Evolutionary conservation across 2,888 invertebrate species (phyloP), one percentile per base, ranked within the genome.

Genomic region (Drosophila macrospina): DNA sequence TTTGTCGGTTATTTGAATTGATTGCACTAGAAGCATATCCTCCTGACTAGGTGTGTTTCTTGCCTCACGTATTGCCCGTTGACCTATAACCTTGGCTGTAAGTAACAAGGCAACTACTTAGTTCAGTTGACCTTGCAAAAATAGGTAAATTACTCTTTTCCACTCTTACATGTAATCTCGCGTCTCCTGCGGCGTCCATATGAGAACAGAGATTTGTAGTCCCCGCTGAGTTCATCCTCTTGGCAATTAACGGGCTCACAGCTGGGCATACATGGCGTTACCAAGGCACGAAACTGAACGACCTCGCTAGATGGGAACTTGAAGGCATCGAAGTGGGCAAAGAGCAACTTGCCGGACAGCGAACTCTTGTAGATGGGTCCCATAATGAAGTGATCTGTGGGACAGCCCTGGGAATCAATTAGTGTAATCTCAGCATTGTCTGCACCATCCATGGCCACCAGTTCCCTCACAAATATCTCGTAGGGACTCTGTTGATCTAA

Each of bases 291-390:
- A 95, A 98, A 98, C 91, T 98, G 98, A 5, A 98, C 98, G 55
- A 97, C 96, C 91, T 98, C 97, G 11, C 97, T 97, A 54, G 97
- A 97, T 44, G 98, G 98, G 93, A 98, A 98, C 92, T 98, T 98
- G 94, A 98, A 98, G 37, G 98, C 98, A 92, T 98, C 98, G 93
- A 98, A 98, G 93, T 97, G 96, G 47, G 97, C 97, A 72, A 97
- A 93, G 68, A 98, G 93, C 88, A 96, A 95, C 94, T 97, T 97
- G 93, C 96, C 96, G 68, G 95, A 95, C 86, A 95, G 93, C 52
- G 94, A 94, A 50, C 97, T 96, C 93, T 97, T 97, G 93, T 96
- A 96, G 71, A 98, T 94, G 13, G 97, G 96, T 88, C 97, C 97
- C 97, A 98, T 97, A 91, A 98, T 97, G 92, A 97, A 96, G 90